These are phyloP conservation scores for Syrphus vitripennis DNA, from an alignment of 2,888 invertebrate species.

Conservation along the genomic window DNA sequence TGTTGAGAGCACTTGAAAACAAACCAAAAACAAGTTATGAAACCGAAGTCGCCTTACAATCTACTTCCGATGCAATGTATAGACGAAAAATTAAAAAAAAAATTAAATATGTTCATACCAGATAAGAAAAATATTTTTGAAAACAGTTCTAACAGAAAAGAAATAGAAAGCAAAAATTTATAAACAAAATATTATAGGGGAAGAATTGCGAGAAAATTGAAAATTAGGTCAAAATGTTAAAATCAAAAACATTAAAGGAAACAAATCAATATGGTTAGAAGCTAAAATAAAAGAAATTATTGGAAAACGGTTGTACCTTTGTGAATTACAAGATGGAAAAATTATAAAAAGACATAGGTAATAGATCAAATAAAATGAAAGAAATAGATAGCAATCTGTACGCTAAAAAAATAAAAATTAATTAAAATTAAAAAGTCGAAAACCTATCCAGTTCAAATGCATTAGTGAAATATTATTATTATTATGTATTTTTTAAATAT, in stretches of 20 bases:
- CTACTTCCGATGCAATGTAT: not conserved
- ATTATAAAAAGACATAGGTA: not conserved
- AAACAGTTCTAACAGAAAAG: not conserved
- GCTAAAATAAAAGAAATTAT: not conserved
- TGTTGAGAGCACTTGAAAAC: not conserved
- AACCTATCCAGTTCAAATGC: not conserved
- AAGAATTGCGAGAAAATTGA: not conserved
- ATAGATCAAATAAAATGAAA: slow-evolving; percentile 3
- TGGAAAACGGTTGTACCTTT: not conserved
- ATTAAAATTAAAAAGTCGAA: not conserved
- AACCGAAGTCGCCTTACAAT: slow-evolving; percentile 6
- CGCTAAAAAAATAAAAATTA: not conserved
- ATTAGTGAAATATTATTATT: not conserved
- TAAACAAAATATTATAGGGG: slow-evolving; percentile 12
- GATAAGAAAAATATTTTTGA: not conserved
- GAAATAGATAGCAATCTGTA: not conserved
- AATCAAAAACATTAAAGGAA: not conserved
- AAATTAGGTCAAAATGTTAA: not conserved
- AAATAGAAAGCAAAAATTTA: not conserved
- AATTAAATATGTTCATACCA: not conserved
- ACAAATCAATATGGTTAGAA: not conserved
- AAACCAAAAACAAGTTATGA: slow-evolving; percentile 9
- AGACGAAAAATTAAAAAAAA: not conserved
- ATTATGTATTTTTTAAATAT: no score
- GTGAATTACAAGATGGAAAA: not conserved